phyloP scores from a whole-genome alignment of 2,113 vertebrate species.

The Neofelis nebulosa region DNA sequence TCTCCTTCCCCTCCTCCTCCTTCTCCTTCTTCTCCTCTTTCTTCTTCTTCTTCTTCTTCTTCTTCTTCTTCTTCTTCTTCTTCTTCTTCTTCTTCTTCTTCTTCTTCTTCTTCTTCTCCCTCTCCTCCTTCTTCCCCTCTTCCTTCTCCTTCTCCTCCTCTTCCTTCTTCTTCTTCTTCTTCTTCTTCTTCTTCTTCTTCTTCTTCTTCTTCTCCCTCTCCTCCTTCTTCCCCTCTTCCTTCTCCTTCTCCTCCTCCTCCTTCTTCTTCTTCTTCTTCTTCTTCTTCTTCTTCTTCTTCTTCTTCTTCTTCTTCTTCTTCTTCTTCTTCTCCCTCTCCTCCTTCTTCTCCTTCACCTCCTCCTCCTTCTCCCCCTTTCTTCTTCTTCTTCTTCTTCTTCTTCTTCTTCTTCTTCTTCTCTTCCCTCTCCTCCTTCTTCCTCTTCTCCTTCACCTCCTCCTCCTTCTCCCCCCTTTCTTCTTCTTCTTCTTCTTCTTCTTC shows the following conservation, averaged over 20 bases:
- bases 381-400: background rate
- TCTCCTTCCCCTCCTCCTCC: too few relatives aligned
- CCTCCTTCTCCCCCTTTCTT: too few relatives aligned
- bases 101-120: background rate
- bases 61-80: background rate
- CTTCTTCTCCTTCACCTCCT: background rate
- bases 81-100: too few relatives aligned
- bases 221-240: background rate
- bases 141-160: background rate
- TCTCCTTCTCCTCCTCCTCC: too few relatives aligned
- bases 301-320: too few relatives aligned
- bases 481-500: too few relatives aligned
- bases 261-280: rapidly evolving
- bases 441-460: background rate
- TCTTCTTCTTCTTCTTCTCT: background rate
- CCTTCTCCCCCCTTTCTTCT: background rate
- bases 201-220: rapidly evolving
- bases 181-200: too few relatives aligned
- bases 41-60: rapidly evolving
- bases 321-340: rapidly evolving
- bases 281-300: rapidly evolving
- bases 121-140: too few relatives aligned
- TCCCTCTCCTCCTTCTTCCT: too few relatives aligned
- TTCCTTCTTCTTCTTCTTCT: background rate
- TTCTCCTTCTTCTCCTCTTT: rapidly evolving